Conservation (phyloP, 2,888 invertebrate genomes). For the Tenthredo amoena region DNA sequence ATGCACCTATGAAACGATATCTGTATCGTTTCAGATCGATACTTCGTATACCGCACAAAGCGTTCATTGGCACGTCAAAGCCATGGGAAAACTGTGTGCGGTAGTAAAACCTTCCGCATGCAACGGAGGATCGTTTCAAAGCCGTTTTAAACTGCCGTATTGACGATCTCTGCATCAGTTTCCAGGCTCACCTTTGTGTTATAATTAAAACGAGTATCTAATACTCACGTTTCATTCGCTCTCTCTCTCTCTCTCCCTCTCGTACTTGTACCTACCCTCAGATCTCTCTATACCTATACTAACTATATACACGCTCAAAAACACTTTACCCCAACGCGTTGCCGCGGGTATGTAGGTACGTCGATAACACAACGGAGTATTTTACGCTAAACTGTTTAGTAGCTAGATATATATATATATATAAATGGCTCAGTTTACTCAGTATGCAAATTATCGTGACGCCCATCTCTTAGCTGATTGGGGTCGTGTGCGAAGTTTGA, state of each 20-base stretch:
- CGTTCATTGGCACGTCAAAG: conserved; percentile 43
- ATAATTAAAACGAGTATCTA: conserved; percentile 37
- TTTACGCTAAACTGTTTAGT: conserved; percentile 29
- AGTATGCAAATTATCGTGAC: conserved; percentile 42
- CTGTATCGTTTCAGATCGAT: conserved; percentile 39
- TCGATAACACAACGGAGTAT: conserved; percentile 6
- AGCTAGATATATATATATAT: neutral
- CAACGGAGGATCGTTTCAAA: conserved; percentile 37
- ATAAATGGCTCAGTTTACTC: conserved; percentile 3
- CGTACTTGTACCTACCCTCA: neutral
- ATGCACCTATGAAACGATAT: conserved; percentile 35
- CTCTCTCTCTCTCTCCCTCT: neutral
- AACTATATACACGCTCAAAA: neutral
- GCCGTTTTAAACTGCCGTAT: conserved; percentile 26
- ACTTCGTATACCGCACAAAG: conserved; percentile 31
- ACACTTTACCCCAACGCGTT: conserved; percentile 6
- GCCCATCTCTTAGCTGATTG: conserved; percentile 52
- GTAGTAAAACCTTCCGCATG: conserved; percentile 7
- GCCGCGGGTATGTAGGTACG: neutral
- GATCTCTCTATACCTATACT: neutral
- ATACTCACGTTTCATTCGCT: neutral
- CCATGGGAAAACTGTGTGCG: conserved; percentile 22
- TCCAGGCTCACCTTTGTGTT: conserved; percentile 23
- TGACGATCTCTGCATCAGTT: conserved; percentile 18
- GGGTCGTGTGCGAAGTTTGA: conserved; percentile 40